Evolutionary conservation across 2,113 vertebrate species (phyloP).

Genomic region (Pseudorectes ferrugineus): DNA sequence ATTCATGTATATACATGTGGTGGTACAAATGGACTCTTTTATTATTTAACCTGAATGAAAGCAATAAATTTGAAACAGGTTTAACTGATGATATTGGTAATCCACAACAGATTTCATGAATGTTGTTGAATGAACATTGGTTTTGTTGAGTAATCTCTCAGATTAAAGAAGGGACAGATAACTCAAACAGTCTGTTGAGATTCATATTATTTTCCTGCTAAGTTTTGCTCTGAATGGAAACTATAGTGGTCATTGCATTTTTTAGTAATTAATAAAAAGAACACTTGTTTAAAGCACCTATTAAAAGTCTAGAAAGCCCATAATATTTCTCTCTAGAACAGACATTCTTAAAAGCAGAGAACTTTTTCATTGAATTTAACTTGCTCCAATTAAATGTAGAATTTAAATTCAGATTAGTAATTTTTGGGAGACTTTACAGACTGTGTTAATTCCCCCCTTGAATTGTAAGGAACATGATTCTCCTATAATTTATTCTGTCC

Average conservation of each 20-base stretch:
- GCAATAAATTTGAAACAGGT: conserved; percentile 84
- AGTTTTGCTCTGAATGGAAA: conserved; percentile 49
- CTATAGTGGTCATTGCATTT: not conserved
- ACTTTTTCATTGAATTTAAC: not conserved
- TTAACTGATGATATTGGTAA: conserved; percentile 79
- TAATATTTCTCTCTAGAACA: not conserved
- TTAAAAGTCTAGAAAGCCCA: not conserved
- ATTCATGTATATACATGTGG: conserved; percentile 80
- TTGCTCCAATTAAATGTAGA: not conserved
- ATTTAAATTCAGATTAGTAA: not conserved
- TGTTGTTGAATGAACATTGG: conserved; percentile 76
- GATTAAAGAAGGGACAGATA: conserved; percentile 74
- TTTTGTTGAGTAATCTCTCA: conserved; percentile 78
- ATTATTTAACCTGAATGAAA: conserved; percentile 82
- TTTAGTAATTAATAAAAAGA: conserved; percentile 43
- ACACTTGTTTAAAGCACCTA: not conserved
- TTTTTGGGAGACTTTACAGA: not conserved
- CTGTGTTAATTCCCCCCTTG: conserved; percentile 30
- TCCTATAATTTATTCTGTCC: conserved; percentile 38
- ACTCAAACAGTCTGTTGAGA: conserved; percentile 71
- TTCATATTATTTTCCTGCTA: conserved; percentile 53
- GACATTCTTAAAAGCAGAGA: not conserved
- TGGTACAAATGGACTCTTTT: conserved; percentile 79
- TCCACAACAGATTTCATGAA: conserved; percentile 80
- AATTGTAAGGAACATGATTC: conserved; percentile 21